Conservation (phyloP, 2,797 vertebrate species). For the Parauchenoglanis punctatus region DNA sequence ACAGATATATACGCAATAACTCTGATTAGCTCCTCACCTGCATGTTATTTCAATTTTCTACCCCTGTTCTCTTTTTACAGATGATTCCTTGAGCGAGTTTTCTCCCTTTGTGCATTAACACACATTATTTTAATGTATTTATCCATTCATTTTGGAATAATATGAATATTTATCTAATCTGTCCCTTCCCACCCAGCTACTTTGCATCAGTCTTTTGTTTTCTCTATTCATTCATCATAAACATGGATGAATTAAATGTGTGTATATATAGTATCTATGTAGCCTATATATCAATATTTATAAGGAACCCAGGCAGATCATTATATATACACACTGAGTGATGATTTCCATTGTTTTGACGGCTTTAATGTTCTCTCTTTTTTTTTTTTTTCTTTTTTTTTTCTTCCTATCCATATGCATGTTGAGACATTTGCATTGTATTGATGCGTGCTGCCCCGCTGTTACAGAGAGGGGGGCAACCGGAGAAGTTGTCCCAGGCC, state of each 20-base stretch:
- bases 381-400: not conserved
- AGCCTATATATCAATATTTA: not conserved
- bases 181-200: not conserved
- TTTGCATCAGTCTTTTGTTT: not conserved
- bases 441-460: constrained; percentile 6
- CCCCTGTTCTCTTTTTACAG: not conserved
- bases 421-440: constrained; percentile 9
- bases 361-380: not conserved
- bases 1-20: not conserved
- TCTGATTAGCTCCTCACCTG: not conserved
- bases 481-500: not conserved
- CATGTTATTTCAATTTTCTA: not conserved
- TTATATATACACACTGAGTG: not conserved
- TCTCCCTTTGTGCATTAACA: not conserved
- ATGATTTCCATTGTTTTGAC: constrained; percentile 10
- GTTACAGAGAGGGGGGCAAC: not conserved
- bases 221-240: not conserved
- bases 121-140: not conserved
- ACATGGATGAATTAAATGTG: not conserved
- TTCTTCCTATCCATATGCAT: constrained; percentile 17
- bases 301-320: not conserved
- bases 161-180: not conserved
- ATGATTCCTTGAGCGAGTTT: not conserved
- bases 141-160: not conserved
- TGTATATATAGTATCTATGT: not conserved